Evolutionary conservation across 2,888 invertebrate species (phyloP).

Genomic region (Drosophila koepferae): DNA sequence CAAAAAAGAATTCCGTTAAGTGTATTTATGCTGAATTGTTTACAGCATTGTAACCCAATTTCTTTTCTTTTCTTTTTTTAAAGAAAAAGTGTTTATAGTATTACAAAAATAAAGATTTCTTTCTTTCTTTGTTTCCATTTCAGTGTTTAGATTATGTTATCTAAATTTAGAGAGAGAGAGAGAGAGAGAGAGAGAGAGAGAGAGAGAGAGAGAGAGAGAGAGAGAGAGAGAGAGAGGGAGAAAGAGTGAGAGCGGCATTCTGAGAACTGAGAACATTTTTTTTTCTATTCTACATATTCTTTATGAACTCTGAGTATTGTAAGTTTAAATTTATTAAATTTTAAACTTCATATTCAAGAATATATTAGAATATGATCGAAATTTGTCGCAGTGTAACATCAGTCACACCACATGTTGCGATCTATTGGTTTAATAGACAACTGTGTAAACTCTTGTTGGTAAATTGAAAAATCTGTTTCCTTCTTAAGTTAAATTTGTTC

Average conservation of each 20-base stretch:
- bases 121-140: constrained; percentile 30
- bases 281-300: neutral
- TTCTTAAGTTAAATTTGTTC: neutral
- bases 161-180: constrained; percentile 57
- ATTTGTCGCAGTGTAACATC: constrained; percentile 5
- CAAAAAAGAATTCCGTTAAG: constrained; percentile 3
- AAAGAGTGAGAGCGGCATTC: too few relatives aligned
- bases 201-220: too few relatives aligned
- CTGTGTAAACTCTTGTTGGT: constrained; percentile 31
- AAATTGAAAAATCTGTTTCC: constrained; percentile 26
- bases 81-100: constrained; percentile 41
- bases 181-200: constrained; percentile 15
- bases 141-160: constrained; percentile 52
- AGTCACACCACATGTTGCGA: neutral
- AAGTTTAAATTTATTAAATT: too few relatives aligned
- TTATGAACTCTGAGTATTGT: neutral
- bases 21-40: constrained; percentile 50
- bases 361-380: too few relatives aligned
- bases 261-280: too few relatives aligned
- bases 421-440: constrained; percentile 16
- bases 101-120: constrained; percentile 22
- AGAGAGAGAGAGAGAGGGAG: too few relatives aligned
- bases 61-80: too few relatives aligned
- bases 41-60: constrained; percentile 69
- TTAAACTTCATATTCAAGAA: too few relatives aligned